phyloP scores from a whole-genome alignment of 2,113 vertebrate species.

The Solea senegalensis region DNA sequence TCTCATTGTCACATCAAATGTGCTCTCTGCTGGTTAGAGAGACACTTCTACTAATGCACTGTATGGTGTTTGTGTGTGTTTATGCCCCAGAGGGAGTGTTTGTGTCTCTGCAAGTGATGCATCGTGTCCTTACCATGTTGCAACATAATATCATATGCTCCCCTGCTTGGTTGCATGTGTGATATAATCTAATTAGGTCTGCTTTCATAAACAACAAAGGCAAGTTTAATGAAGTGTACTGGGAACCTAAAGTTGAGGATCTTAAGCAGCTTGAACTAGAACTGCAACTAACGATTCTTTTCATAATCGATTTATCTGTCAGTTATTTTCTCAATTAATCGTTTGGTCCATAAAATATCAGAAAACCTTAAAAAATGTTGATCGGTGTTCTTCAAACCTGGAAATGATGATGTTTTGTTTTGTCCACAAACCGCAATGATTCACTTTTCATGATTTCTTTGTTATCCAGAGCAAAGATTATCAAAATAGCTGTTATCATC shows the following conservation, averaged over 20 bases:
- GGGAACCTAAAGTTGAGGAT: not conserved
- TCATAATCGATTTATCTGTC: too few relatives aligned
- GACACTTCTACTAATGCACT: slow-evolving; percentile 15
- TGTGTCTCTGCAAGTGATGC: slow-evolving; percentile 2
- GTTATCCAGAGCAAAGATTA: too few relatives aligned
- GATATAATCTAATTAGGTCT: slow-evolving; percentile 57
- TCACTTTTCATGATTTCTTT: too few relatives aligned
- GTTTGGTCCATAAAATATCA: too few relatives aligned
- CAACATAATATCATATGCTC: slow-evolving; percentile 22
- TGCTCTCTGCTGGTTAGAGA: slow-evolving; percentile 16
- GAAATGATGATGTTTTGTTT: too few relatives aligned
- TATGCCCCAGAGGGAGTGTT: not conserved
- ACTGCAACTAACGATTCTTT: not conserved
- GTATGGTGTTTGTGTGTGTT: not conserved
- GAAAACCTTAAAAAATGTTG: too few relatives aligned
- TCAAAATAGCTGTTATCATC: too few relatives aligned
- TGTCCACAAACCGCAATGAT: too few relatives aligned
- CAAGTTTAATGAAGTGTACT: slow-evolving; percentile 54
- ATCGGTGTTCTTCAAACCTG: too few relatives aligned
- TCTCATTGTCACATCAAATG: slow-evolving; percentile 40
- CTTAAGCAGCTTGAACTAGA: slow-evolving; percentile 20
- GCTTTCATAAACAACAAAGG: slow-evolving; percentile 40
- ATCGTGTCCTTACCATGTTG: not conserved
- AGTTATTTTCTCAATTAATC: too few relatives aligned
- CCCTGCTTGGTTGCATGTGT: slow-evolving; percentile 33